Evolutionary conservation across 1,140 invertebrate genomes (phyloP).

Genomic region (Drosophila yakuba): DNA sequence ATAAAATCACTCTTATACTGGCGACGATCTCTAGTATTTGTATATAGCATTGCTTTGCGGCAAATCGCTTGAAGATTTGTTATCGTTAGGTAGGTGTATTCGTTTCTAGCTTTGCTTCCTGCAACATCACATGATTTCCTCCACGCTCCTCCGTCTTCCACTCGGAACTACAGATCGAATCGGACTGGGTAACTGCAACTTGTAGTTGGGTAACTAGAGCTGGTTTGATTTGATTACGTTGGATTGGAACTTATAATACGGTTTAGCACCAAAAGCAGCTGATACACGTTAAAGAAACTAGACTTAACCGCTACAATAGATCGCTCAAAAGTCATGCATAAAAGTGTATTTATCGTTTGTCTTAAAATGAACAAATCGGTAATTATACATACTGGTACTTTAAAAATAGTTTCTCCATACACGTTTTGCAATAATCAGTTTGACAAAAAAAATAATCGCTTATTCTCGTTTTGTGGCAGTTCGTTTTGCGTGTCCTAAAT

Average conservation of each 20-base stretch:
- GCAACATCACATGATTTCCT: slow-evolving; percentile 77
- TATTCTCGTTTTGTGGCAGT: slow-evolving; percentile 65
- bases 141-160: slow-evolving; percentile 13
- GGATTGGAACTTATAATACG: slow-evolving; percentile 58
- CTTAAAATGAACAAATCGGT: slow-evolving; percentile 60
- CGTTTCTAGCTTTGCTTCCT: slow-evolving; percentile 82
- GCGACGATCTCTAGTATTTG: slow-evolving; percentile 41
- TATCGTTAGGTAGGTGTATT: slow-evolving; percentile 77
- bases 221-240: slow-evolving; percentile 43
- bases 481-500: slow-evolving; percentile 41
- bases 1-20: slow-evolving; percentile 19
- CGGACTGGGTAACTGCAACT: slow-evolving; percentile 25
- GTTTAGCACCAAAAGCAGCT: slow-evolving; percentile 80
- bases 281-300: slow-evolving; percentile 72
- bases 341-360: slow-evolving; percentile 44
- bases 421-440: slow-evolving; percentile 30
- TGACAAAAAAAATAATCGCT: slow-evolving; percentile 44
- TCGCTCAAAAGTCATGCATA: slow-evolving; percentile 63
- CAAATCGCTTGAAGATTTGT: slow-evolving; percentile 52
- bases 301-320: slow-evolving; percentile 75
- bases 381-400: slow-evolving; percentile 30
- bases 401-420: slow-evolving; percentile 58
- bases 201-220: slow-evolving; percentile 4
- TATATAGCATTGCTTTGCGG: slow-evolving; percentile 38
- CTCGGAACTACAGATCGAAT: slow-evolving; percentile 26